Conservation (phyloP, 2,888 invertebrate species). For the Amiota communis region DNA sequence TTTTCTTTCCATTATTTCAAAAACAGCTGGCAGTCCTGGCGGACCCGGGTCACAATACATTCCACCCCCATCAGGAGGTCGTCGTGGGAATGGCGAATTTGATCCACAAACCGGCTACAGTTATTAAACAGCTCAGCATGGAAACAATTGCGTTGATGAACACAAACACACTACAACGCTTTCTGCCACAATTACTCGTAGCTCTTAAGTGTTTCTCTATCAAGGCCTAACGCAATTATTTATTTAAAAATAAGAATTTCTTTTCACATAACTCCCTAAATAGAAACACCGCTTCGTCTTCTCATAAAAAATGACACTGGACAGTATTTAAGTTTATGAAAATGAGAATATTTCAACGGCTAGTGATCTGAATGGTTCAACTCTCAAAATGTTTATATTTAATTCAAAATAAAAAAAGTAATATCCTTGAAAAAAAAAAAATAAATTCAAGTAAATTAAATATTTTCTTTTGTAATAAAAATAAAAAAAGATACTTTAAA, state of each 20-base stretch:
- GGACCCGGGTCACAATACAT: conserved; percentile 57
- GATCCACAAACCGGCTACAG: conserved; percentile 74
- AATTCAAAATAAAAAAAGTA: neutral
- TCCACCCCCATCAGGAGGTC: conserved; percentile 53
- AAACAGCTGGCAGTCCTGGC: conserved; percentile 44
- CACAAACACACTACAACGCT: conserved; percentile 46
- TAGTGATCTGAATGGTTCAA: conserved; percentile 36
- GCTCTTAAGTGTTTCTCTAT: conserved; percentile 41
- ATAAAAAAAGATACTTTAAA: too few species aligned
- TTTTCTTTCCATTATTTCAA: conserved; percentile 37
- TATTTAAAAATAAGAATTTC: conserved; percentile 15
- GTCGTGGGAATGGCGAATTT: conserved; percentile 72
- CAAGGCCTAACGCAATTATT: conserved; percentile 28
- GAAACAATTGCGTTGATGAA: conserved; percentile 41
- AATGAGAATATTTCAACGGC: conserved; percentile 27
- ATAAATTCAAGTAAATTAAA: too few species aligned
- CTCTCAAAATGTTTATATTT: neutral
- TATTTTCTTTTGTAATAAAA: too few species aligned
- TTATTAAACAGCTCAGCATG: conserved; percentile 65
- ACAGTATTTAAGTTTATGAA: neutral
- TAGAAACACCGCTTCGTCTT: conserved; percentile 8
- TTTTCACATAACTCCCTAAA: conserved; percentile 9
- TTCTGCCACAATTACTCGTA: conserved; percentile 62
- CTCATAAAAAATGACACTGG: too few species aligned
- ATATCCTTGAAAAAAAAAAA: neutral